Base-by-base conservation (phyloP, 2,888 invertebrate genomes). In the Cerastoderma edule region DNA sequence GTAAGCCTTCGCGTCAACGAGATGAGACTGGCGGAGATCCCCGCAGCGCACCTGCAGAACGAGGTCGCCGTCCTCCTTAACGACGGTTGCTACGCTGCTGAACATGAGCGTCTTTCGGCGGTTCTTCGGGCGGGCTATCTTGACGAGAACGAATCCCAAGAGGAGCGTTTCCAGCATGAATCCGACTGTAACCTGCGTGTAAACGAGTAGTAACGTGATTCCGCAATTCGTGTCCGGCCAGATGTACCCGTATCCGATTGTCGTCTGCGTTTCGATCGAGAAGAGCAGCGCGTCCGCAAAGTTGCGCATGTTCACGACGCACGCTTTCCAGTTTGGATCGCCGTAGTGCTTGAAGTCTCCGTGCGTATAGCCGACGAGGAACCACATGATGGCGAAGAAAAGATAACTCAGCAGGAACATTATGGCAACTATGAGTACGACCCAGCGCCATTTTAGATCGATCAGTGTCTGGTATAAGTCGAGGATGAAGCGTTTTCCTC, bases 241-340 rank as follows among this genome's bases (percentile, higher is more conserved):
- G 72, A 97, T 95, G 66, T 95, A 95, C 1, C 97, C 97, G 91
- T 97, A 97, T 48, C 97, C 98, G 84, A 98, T 98, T 8, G 98
- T 98, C 92, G 98, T 97, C 92, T 99, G 98, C 0, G 98, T 98
- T 94, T 99, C 98, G 33, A 99, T 96, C 79, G 97, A 98, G 94
- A 98, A 98, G 33, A 99, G 95, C 93, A 98, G 97, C 89, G 97
- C 97, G 63, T 98, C 96, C 54, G 97, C 96, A 92, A 98, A 98
- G 73, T 96, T 95, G 89, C 95, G 95, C 84, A 98, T 96, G 87
- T 96, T 96, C 63, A 95, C 95, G 78, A 93, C 88, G 78, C 93
- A 93, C 2, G 92, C 91, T 27, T 80, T 81, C 92, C 91, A 91
- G 33, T 87, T 84, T 10, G 80, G 70, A 22, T 89, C 84, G 8